A percentile compares a stretch with the other conserved stretches of the same genome.
These are phyloP conservation scores for Drosophila ironensis DNA, from an alignment of 1,140 invertebrate species.

Conservation along the genomic window DNA sequence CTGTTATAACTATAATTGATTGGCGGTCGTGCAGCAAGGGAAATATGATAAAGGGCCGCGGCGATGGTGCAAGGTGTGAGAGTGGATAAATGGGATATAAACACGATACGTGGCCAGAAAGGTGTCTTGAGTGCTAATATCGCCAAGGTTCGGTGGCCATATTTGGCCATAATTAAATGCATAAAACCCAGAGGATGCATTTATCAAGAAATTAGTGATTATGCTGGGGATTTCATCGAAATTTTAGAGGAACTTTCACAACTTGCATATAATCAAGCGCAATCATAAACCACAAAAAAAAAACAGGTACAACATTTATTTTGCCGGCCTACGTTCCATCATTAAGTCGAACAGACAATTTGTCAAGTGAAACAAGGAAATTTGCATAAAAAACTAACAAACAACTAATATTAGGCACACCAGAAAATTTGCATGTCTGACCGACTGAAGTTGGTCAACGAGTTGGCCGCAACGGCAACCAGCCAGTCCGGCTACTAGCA, in stretches of 20 bases:
- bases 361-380: conserved; percentile 73
- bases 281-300: conserved; percentile 17
- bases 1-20: conserved; percentile 50
- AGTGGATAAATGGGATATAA: conserved; percentile 24
- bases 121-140: background rate
- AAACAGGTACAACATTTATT: conserved; percentile 36
- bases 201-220: too few relatives aligned
- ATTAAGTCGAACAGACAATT: conserved; percentile 76
- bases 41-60: conserved; percentile 11
- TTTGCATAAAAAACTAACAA: conserved; percentile 75
- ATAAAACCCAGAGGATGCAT: too few relatives aligned
- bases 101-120: conserved; percentile 12
- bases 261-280: conserved; percentile 12
- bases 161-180: too few relatives aligned
- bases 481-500: conserved; percentile 15
- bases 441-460: conserved; percentile 67
- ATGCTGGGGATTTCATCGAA: too few relatives aligned
- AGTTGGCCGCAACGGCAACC: conserved; percentile 25
- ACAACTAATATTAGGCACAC: conserved; percentile 71
- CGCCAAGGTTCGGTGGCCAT: background rate
- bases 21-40: conserved; percentile 7
- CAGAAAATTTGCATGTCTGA: conserved; percentile 71
- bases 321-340: conserved; percentile 52
- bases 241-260: too few relatives aligned
- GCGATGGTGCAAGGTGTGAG: conserved; percentile 25